phyloP scores from a whole-genome alignment of 1,140 invertebrate genomes.

The Heliothis virescens region DNA sequence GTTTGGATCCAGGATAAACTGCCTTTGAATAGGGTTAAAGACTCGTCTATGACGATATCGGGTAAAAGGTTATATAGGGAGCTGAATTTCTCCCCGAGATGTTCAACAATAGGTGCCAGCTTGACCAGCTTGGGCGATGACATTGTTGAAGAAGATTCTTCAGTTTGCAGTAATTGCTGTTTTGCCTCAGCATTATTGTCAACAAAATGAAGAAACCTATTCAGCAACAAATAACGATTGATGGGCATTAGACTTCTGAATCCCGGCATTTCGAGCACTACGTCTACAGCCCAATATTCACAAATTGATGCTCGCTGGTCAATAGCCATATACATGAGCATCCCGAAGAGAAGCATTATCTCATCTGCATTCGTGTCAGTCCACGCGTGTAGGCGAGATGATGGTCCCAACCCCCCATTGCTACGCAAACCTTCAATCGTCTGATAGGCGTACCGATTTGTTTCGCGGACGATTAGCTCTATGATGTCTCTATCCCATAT shows the following conservation, averaged over 20 bases:
- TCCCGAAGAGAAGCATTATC: constrained; percentile 1
- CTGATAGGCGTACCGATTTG: constrained; percentile 29
- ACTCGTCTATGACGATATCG: constrained; percentile 46
- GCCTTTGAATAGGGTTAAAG: constrained; percentile 46
- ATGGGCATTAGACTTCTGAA: constrained; percentile 46
- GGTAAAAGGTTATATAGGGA: constrained; percentile 7
- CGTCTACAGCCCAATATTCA: constrained; percentile 41
- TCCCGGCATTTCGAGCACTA: background rate
- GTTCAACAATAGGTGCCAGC: background rate
- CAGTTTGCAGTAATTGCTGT: background rate
- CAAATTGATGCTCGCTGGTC: background rate
- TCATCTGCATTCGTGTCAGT: constrained; percentile 18
- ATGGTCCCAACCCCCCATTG: background rate
- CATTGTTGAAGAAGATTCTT: background rate
- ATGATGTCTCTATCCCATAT: constrained; percentile 47
- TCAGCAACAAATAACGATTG: constrained; percentile 43
- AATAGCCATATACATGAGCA: constrained; percentile 1
- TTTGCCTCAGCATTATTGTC: constrained; percentile 24
- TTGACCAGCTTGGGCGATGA: background rate
- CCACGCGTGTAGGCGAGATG: background rate
- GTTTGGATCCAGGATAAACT: constrained; percentile 28
- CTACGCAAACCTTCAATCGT: background rate
- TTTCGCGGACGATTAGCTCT: constrained; percentile 36
- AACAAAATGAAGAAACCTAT: constrained; percentile 52
- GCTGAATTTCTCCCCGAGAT: constrained; percentile 27